Conservation (phyloP, 2,113 vertebrate genomes). For the Megaceryle torquata region DNA sequence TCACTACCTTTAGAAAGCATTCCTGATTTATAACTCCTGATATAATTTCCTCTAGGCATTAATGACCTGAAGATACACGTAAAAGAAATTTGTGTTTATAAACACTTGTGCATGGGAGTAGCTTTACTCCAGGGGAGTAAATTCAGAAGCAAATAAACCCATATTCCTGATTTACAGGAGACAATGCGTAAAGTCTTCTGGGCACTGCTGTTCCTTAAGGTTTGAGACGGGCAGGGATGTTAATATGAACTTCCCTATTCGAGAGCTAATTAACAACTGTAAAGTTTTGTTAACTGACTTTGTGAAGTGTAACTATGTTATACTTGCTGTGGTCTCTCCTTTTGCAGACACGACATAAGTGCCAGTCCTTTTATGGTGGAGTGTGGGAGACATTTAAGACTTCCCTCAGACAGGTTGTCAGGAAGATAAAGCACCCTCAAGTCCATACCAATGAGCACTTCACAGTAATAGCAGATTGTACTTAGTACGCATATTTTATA, state of each 20-base stretch:
- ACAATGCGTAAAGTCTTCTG: not conserved
- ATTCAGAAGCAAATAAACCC: not conserved
- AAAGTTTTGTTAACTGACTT: not conserved
- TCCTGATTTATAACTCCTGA: not conserved
- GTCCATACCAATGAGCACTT: conserved; percentile 15
- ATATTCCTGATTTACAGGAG: not conserved
- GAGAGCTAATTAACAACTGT: not conserved
- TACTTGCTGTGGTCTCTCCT: not conserved
- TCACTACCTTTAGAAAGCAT: not conserved
- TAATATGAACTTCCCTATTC: not conserved
- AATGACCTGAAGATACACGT: conserved; percentile 8
- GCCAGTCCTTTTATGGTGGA: not conserved
- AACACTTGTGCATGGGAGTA: not conserved
- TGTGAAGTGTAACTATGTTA: rapidly evolving
- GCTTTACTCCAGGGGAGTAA: not conserved
- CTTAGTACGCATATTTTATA: conserved; percentile 37
- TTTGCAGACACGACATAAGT: not conserved
- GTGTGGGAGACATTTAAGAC: not conserved
- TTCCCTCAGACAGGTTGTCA: not conserved
- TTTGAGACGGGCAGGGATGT: not conserved
- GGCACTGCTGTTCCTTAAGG: not conserved
- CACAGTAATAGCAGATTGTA: conserved; percentile 49
- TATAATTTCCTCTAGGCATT: not conserved
- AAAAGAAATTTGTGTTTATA: not conserved
- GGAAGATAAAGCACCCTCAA: conserved; percentile 27